Base-by-base conservation (phyloP, 1,140 invertebrate genomes). In the Drosophila triauraria region DNA sequence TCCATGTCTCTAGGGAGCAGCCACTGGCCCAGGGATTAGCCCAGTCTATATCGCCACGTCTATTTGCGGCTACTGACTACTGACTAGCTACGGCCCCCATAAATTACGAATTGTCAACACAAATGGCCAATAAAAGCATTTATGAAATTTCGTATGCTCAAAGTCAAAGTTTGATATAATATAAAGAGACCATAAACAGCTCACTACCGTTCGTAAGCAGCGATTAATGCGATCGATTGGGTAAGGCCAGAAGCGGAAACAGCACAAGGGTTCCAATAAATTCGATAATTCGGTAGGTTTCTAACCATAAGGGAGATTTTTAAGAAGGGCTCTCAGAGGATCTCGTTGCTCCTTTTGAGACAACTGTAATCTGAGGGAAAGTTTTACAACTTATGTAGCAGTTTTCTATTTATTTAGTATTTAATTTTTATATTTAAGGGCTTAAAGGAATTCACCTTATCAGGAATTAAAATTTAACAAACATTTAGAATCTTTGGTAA, bases 81-180 rank as follows among this genome's bases (percentile, higher is more conserved):
- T 84, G 35, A 68, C 43, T 84, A 25, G 23, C 23, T 30, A 30
- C 6, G 30, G 61, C 48, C 68, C 63, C 75, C 75, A 88, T 88
- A 88, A 88, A 88, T 88, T 75, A 78, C 40, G 61, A 80, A 84
- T 72, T 90, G 85, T 81, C 78, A 85, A 75, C 51, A 72, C 78
- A 76, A 65, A 71, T 78, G 62, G 47, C 43, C 53, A 61, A 82
- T 88, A 88, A 88, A 84, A 68, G 46, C 40, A 47, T 56, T 67
- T 80, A 72, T 72, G 68, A 90, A 78, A 72, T 71, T 88, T 79
- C 68, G 57, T 70, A 85, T 81, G 81, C 70, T 47, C 58, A 84
- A 90, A 78, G 85, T 63, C 84, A 85, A 85, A 85, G 82, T 86
- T 85, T 90, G 85, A 88, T 90, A 88, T 90, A 85, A 88, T 90